phyloP scores from a whole-genome alignment of 1,140 invertebrate genomes.

The Globodera ellingtonae region DNA sequence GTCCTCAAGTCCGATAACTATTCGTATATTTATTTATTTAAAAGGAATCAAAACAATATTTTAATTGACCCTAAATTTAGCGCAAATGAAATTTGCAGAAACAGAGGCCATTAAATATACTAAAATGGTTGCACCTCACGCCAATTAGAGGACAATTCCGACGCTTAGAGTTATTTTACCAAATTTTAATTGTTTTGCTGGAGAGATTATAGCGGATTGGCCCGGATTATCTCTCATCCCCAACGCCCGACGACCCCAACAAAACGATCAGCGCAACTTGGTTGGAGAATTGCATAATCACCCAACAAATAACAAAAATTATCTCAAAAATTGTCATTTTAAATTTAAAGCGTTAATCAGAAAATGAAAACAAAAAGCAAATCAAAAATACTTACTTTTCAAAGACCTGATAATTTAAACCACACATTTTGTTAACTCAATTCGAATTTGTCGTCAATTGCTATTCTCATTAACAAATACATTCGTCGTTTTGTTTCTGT shows the following conservation, averaged over 20 bases:
- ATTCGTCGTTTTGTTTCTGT: background rate
- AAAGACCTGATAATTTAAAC: too few species aligned
- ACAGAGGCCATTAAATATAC: background rate
- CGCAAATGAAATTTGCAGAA: background rate
- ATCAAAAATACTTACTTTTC: too few species aligned
- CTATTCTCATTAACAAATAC: background rate
- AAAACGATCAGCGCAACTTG: background rate
- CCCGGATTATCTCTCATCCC: background rate
- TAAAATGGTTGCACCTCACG: too few species aligned
- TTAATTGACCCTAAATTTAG: background rate
- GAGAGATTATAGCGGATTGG: background rate
- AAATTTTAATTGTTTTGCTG: conserved; percentile 4
- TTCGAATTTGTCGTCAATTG: background rate
- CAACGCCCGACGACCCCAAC: background rate
- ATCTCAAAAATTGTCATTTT: background rate
- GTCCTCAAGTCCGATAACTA: too few species aligned
- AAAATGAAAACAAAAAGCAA: too few species aligned
- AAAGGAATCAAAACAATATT: too few species aligned
- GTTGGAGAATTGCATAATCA: background rate
- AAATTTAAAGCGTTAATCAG: too few species aligned
- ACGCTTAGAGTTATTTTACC: background rate
- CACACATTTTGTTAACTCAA: background rate
- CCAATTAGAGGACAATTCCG: background rate
- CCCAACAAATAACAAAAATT: background rate
- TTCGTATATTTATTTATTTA: too few species aligned